Evolutionary conservation across 2,888 invertebrate species (phyloP).

Genomic region (Abrostola triplasia): DNA sequence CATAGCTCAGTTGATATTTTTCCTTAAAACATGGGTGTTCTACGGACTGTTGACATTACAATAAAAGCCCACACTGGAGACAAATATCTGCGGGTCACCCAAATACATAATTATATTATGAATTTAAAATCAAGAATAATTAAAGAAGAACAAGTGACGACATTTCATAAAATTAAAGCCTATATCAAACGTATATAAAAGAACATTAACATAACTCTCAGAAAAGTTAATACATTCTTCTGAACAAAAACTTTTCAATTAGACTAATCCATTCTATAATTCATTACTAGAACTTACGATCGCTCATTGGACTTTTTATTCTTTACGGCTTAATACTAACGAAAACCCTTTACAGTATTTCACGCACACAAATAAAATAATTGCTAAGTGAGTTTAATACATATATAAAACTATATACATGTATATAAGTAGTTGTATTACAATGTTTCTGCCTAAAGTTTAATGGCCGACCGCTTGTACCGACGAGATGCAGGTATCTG

Average conservation of each 20-base stretch:
- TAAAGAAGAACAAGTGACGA: too few relatives aligned
- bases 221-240: conserved; percentile 8
- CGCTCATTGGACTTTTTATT: conserved; percentile 44
- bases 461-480: conserved; percentile 67
- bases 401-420: conserved; percentile 5
- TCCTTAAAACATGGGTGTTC: too few relatives aligned
- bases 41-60: too few relatives aligned
- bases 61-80: too few relatives aligned
- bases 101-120: too few relatives aligned
- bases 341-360: conserved; percentile 42
- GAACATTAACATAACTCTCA: neutral
- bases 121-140: too few relatives aligned
- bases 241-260: conserved; percentile 12
- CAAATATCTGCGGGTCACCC: too few relatives aligned
- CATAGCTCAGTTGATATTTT: too few relatives aligned
- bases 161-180: too few relatives aligned
- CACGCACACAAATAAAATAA: conserved; percentile 34
- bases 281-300: conserved; percentile 34
- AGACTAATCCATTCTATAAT: conserved; percentile 21
- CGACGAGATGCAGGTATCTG: conserved; percentile 62
- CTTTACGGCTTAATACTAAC: conserved; percentile 40
- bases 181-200: too few relatives aligned
- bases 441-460: conserved; percentile 61
- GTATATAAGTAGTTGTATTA: conserved; percentile 24
- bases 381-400: conserved; percentile 10